Conservation (phyloP, 2,113 vertebrate genomes). For the Dipodomys spectabilis region DNA sequence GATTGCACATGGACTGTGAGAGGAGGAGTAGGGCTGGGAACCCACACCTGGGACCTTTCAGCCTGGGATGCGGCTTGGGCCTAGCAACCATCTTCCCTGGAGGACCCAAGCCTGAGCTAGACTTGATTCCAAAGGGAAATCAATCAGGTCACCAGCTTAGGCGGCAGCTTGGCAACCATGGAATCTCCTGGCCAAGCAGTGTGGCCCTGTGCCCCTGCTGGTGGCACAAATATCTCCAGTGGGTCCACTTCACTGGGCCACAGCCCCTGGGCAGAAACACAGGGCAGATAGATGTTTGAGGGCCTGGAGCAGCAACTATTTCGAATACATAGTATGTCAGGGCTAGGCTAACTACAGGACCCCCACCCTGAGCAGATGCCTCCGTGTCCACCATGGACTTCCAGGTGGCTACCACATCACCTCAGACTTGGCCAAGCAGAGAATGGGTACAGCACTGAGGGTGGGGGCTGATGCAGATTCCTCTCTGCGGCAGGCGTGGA, state of each 20-base stretch:
- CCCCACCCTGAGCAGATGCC: background rate
- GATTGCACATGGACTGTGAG: background rate
- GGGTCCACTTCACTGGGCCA: background rate
- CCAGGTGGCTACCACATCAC: background rate
- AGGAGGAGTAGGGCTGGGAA: background rate
- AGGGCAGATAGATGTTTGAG: background rate
- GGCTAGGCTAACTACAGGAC: background rate
- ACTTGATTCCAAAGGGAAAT: background rate
- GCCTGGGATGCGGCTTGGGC: no score
- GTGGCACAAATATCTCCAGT: background rate
- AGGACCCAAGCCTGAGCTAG: background rate
- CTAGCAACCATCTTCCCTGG: background rate
- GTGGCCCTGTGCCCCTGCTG: no score
- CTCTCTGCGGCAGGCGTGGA: slow-evolving; percentile 91
- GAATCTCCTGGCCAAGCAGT: background rate
- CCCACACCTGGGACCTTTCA: background rate
- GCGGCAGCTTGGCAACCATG: background rate
- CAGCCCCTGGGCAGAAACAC: background rate
- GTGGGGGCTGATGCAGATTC: background rate
- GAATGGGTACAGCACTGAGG: background rate
- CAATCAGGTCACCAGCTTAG: background rate
- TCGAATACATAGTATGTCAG: background rate
- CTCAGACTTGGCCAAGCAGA: background rate
- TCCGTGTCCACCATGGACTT: background rate
- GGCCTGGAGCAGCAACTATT: background rate